A percentile compares a stretch with the other conserved stretches of the same genome.
These are phyloP conservation scores for Coracopsis vasa DNA, from an alignment of 2,113 vertebrate genomes.

Conservation along the genomic window DNA sequence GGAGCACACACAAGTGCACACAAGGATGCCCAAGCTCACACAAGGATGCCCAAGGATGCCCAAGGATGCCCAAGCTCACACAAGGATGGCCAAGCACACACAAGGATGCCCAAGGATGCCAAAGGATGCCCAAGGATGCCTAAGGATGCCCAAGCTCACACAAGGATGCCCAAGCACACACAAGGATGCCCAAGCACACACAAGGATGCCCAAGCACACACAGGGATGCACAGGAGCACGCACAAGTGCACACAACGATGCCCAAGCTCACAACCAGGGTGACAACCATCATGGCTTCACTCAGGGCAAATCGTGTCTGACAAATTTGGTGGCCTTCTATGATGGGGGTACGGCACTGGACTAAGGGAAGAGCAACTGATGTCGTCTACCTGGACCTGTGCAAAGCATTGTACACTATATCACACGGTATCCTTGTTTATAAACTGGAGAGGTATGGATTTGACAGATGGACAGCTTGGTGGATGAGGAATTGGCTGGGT, in stretches of 20 bases:
- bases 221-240: too few relatives aligned
- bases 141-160: too few relatives aligned
- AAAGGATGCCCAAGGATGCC: too few relatives aligned
- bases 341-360: background rate
- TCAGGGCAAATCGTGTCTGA: background rate
- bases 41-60: too few relatives aligned
- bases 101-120: too few relatives aligned
- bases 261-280: accelerated
- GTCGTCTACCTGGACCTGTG: background rate
- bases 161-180: too few relatives aligned
- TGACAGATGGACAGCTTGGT: background rate
- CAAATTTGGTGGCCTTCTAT: background rate
- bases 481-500: background rate
- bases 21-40: too few relatives aligned
- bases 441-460: background rate
- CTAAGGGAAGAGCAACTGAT: background rate
- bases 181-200: too few relatives aligned
- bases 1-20: too few relatives aligned
- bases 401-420: background rate
- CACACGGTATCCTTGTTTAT: background rate
- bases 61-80: too few relatives aligned
- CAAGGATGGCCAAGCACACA: too few relatives aligned
- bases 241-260: background rate
- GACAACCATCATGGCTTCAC: background rate
- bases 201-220: too few relatives aligned